These are phyloP conservation scores for Agriopis marginaria DNA, from an alignment of 2,888 invertebrate genomes.

Conservation along the genomic window DNA sequence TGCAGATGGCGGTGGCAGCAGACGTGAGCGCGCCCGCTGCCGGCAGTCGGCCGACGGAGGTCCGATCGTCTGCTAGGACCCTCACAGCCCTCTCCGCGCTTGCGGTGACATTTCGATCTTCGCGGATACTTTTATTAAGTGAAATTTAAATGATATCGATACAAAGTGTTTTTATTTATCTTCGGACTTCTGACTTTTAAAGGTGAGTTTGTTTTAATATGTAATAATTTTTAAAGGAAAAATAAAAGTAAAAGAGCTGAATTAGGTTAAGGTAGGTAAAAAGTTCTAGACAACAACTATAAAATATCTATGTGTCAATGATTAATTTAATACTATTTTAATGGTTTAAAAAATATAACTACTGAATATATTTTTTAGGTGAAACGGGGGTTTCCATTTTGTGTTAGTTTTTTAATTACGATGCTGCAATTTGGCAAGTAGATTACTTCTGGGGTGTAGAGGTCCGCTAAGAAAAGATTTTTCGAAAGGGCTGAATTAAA, in stretches of 20 bases:
- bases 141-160: constrained; percentile 43
- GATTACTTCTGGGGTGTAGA: too few relatives aligned
- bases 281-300: too few relatives aligned
- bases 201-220: constrained; percentile 30
- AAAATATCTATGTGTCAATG: too few relatives aligned
- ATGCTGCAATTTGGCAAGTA: too few relatives aligned
- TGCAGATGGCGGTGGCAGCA: constrained; percentile 73
- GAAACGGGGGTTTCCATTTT: too few relatives aligned
- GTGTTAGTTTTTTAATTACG: too few relatives aligned
- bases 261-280: too few relatives aligned
- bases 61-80: constrained; percentile 67
- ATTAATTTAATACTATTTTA: too few relatives aligned
- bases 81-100: constrained; percentile 47
- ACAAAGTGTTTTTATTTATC: constrained; percentile 37
- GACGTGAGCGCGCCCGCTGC: constrained; percentile 57
- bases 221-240: background rate
- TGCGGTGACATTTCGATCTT: constrained; percentile 58
- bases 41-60: constrained; percentile 71
- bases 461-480: too few relatives aligned
- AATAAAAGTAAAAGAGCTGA: background rate
- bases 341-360: too few relatives aligned
- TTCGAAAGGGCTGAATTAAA: too few relatives aligned
- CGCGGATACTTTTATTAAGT: constrained; percentile 47
- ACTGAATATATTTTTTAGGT: too few relatives aligned
- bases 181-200: constrained; percentile 29